Conservation (phyloP, 2,113 vertebrate species). For the Telmatochromis sp. region DNA sequence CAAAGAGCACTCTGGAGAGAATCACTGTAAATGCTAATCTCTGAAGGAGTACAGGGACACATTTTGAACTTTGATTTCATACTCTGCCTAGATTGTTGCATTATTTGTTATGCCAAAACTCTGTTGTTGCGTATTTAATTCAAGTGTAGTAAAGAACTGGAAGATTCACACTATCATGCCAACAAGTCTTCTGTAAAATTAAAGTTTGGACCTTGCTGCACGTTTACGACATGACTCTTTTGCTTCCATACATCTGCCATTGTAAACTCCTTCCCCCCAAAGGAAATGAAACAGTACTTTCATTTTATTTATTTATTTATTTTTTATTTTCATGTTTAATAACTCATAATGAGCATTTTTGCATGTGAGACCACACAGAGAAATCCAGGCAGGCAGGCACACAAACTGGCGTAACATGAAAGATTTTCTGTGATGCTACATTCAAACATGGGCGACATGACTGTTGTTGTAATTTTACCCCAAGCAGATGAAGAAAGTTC, state of each 20-base stretch:
- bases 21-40: constrained; percentile 33
- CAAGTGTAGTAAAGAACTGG: neutral
- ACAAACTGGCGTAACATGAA: neutral
- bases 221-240: neutral
- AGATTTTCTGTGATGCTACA: neutral
- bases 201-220: neutral
- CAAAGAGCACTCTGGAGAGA: constrained; percentile 13
- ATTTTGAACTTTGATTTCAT: neutral
- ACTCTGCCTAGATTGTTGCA: neutral
- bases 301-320: neutral
- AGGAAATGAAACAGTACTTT: neutral
- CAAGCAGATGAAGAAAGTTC: neutral
- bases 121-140: neutral
- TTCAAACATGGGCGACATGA: neutral
- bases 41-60: neutral
- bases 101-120: neutral
- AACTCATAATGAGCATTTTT: neutral
- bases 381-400: neutral
- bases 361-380: neutral
- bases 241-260: neutral
- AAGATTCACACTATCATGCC: neutral
- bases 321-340: neutral
- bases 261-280: neutral
- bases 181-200: neutral
- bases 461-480: neutral